A percentile compares a stretch with the other conserved stretches of the same genome.
Evolutionary conservation across 2,113 vertebrate genomes (phyloP).

Genomic region (Acanthisitta chloris): DNA sequence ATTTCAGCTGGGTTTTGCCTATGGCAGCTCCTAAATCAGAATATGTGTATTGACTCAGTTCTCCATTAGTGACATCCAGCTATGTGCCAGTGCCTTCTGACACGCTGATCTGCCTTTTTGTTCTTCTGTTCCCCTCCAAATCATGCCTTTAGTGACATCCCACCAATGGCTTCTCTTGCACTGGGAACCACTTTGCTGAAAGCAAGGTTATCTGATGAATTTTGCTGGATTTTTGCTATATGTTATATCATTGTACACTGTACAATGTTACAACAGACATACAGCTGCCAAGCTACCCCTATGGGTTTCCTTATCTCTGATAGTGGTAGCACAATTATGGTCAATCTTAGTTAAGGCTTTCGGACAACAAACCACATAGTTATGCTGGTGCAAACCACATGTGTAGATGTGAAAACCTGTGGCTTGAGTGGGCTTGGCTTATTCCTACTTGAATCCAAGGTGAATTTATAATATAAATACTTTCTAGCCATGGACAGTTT

Average conservation of each 20-base stretch:
- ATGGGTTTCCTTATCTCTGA: neutral
- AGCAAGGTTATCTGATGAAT: neutral
- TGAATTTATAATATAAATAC: neutral
- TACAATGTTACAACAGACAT: neutral
- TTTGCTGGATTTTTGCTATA: neutral
- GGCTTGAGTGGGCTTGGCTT: neutral
- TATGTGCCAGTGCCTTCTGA: neutral
- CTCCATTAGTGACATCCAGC: neutral
- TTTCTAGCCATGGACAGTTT: neutral
- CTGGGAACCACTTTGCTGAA: neutral
- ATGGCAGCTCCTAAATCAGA: neutral
- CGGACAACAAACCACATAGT: neutral
- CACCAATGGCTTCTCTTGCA: neutral
- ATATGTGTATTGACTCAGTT: neutral
- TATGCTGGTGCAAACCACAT: neutral
- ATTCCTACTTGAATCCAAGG: neutral
- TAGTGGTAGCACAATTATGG: neutral
- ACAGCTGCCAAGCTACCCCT: neutral
- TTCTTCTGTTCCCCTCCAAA: neutral
- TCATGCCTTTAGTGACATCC: neutral
- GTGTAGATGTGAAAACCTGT: neutral
- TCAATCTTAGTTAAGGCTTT: neutral
- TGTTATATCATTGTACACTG: neutral
- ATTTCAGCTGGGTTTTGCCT: neutral
- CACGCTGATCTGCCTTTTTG: neutral